Evolutionary conservation across 2,797 vertebrate genomes (phyloP).

Genomic region (Enteromius afrohamiltoni): DNA sequence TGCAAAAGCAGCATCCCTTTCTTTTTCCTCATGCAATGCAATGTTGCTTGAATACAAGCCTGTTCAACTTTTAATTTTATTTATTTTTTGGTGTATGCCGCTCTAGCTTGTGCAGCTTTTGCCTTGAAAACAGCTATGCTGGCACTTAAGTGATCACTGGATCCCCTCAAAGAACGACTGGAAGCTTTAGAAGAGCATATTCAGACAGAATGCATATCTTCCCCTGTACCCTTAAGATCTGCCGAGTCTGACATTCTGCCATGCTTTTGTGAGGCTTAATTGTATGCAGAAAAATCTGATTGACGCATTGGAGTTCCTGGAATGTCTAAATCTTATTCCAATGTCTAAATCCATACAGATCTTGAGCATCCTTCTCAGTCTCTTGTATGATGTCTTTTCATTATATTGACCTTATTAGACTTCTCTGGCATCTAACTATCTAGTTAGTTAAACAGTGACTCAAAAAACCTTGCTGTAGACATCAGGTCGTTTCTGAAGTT

Average conservation of each 20-base stretch:
- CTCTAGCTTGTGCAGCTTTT: background rate
- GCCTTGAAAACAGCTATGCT: background rate
- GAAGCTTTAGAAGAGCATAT: background rate
- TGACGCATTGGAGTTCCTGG: background rate
- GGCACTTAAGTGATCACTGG: background rate
- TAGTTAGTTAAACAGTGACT: background rate
- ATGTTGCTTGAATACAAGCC: background rate
- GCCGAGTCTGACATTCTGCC: background rate
- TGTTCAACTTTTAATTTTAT: constrained; percentile 1
- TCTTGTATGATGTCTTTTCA: background rate
- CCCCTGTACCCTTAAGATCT: background rate
- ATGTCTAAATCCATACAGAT: background rate
- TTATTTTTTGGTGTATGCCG: background rate
- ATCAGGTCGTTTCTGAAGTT: background rate
- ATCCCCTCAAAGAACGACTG: background rate
- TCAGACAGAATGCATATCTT: background rate
- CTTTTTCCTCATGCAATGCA: background rate
- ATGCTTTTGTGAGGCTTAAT: background rate
- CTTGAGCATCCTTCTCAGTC: background rate
- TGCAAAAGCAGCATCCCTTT: background rate
- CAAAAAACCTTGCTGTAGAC: background rate
- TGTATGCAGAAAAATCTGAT: background rate
- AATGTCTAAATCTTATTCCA: background rate
- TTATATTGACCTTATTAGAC: background rate
- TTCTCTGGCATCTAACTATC: background rate